Conservation (phyloP, 2,113 vertebrate genomes). For the Uria aalge region DNA sequence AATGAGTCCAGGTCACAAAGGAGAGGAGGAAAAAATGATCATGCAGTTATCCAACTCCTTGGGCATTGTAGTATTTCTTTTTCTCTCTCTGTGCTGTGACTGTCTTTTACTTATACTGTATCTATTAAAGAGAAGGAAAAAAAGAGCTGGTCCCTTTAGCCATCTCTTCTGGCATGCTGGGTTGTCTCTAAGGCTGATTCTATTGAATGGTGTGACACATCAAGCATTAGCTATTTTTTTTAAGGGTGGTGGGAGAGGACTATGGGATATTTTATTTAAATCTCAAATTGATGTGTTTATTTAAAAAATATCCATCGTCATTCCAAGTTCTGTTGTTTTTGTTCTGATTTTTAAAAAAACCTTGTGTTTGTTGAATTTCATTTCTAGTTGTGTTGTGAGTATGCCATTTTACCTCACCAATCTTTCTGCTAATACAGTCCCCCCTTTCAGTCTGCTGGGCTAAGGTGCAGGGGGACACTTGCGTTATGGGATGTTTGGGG, state of each 20-base stretch:
- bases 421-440: conserved; percentile 73
- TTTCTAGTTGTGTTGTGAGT: conserved; percentile 68
- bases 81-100: background rate
- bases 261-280: background rate
- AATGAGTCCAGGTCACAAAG: background rate
- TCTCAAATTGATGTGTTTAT: conserved; percentile 18
- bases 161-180: conserved; percentile 73
- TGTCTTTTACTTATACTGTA: conserved; percentile 18
- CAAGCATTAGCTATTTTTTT: conserved; percentile 1
- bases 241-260: conserved; percentile 14
- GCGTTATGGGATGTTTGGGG: background rate
- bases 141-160: conserved; percentile 82
- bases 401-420: conserved; percentile 72
- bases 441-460: conserved; percentile 81
- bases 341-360: conserved; percentile 22
- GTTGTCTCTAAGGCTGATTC: conserved; percentile 34
- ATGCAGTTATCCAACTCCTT: background rate
- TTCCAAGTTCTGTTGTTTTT: conserved; percentile 57
- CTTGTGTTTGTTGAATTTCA: conserved; percentile 40
- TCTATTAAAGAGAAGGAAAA: conserved; percentile 7
- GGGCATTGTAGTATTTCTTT: background rate
- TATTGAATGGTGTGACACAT: background rate
- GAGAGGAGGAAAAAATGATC: background rate
- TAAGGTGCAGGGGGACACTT: conserved; percentile 38
- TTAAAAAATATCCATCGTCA: conserved; percentile 4